Conservation (phyloP, 2,888 invertebrate genomes). For the Polylopha cassiicola region DNA sequence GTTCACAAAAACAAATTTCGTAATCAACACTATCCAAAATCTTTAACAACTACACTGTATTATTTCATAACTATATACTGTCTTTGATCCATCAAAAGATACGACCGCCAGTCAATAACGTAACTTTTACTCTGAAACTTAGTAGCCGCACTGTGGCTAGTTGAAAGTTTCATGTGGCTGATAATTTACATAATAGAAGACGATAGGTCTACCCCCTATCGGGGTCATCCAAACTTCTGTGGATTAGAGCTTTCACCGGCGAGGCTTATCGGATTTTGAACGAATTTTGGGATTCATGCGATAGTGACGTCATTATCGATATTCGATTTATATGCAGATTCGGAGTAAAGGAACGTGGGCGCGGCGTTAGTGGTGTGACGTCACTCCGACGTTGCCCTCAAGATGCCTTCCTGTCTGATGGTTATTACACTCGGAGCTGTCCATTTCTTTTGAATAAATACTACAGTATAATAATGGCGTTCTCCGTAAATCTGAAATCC, state of each 20-base stretch:
- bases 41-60: constrained; percentile 19
- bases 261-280: constrained; percentile 73
- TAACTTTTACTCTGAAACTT: constrained; percentile 66
- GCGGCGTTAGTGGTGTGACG: constrained; percentile 42
- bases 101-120: constrained; percentile 60
- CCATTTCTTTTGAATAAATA: no score
- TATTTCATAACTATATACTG: constrained; percentile 25
- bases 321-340: constrained; percentile 78
- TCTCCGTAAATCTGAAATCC: constrained; percentile 56
- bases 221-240: constrained; percentile 73
- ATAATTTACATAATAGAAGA: constrained; percentile 77
- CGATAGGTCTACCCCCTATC: constrained; percentile 71
- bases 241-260: constrained; percentile 71
- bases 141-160: constrained; percentile 60
- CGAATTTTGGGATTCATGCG: constrained; percentile 71
- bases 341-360: constrained; percentile 51
- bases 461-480: no score
- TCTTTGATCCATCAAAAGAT: constrained; percentile 54
- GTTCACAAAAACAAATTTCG: constrained; percentile 27
- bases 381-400: constrained; percentile 38
- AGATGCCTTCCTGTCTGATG: constrained; percentile 23
- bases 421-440: constrained; percentile 9
- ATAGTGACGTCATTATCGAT: constrained; percentile 73
- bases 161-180: constrained; percentile 68
- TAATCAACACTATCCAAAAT: constrained; percentile 36